These are phyloP conservation scores for Agrochola macilenta DNA, from an alignment of 2,888 invertebrate genomes.

Conservation along the genomic window DNA sequence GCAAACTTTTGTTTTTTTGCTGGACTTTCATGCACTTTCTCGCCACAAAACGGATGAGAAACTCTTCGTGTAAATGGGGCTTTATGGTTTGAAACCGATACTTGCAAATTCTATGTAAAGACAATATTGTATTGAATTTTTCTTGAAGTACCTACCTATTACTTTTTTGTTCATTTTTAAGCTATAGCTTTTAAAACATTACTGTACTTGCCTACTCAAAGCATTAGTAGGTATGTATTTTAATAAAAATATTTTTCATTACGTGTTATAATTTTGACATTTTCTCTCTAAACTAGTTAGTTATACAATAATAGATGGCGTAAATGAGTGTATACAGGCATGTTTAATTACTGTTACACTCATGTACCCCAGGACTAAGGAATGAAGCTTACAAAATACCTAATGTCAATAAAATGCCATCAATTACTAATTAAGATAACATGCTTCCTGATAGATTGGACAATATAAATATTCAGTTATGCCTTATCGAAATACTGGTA, in stretches of 20 bases:
- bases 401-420: conserved; percentile 83
- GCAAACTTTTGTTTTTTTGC: neutral
- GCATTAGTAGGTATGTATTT: conserved; percentile 45
- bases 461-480: conserved; percentile 88
- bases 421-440: conserved; percentile 88
- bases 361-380: conserved; percentile 36
- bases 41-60: neutral
- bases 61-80: conserved; percentile 24
- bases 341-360: conserved; percentile 16
- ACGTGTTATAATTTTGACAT: conserved; percentile 63
- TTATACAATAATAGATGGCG: conserved; percentile 52
- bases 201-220: conserved; percentile 49
- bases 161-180: conserved; percentile 39
- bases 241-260: conserved; percentile 33
- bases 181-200: conserved; percentile 58
- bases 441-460: conserved; percentile 90
- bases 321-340: conserved; percentile 18
- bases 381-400: conserved; percentile 69
- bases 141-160: conserved; percentile 16
- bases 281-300: conserved; percentile 67
- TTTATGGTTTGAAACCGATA: conserved; percentile 6
- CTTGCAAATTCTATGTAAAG: conserved; percentile 6
- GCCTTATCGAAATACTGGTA: conserved; percentile 88
- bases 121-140: conserved; percentile 18
- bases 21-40: neutral